Evolutionary conservation across 2,797 vertebrate species (phyloP).

Genomic region (Yasuhikotakia modesta): DNA sequence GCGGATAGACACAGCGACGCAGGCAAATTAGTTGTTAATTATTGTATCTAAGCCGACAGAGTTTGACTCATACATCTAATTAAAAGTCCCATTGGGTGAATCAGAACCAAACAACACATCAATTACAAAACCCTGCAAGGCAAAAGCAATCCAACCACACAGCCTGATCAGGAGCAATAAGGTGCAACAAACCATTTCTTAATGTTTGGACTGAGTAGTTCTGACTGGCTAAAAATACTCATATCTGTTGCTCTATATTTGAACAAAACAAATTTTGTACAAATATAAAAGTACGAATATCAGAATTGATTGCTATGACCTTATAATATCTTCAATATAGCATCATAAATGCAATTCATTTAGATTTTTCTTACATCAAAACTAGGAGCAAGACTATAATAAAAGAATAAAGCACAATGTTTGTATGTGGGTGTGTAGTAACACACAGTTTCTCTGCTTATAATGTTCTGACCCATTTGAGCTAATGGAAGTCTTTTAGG

Average conservation of each 20-base stretch:
- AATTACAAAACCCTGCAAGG: background rate
- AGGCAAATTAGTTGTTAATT: background rate
- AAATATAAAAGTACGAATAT: too few species aligned
- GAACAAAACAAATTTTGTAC: too few species aligned
- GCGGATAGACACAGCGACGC: background rate
- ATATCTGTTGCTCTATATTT: background rate
- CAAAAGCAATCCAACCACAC: slow-evolving; percentile 8
- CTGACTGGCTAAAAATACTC: background rate
- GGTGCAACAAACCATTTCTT: background rate
- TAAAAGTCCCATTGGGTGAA: background rate
- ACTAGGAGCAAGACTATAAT: too few species aligned
- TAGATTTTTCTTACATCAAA: too few species aligned
- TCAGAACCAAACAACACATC: slow-evolving; percentile 11
- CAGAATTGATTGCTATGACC: too few species aligned
- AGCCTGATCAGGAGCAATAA: background rate
- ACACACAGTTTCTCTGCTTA: background rate
- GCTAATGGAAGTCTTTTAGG: background rate
- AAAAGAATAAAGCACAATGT: too few species aligned
- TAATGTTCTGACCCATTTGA: background rate
- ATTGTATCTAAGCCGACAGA: background rate
- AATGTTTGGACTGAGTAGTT: background rate
- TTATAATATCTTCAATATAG: too few species aligned
- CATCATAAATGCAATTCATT: too few species aligned
- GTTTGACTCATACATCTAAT: background rate
- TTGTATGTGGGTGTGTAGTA: too few species aligned